Conservation (phyloP, 2,113 vertebrate genomes). For the Pseudonaja textilis region DNA sequence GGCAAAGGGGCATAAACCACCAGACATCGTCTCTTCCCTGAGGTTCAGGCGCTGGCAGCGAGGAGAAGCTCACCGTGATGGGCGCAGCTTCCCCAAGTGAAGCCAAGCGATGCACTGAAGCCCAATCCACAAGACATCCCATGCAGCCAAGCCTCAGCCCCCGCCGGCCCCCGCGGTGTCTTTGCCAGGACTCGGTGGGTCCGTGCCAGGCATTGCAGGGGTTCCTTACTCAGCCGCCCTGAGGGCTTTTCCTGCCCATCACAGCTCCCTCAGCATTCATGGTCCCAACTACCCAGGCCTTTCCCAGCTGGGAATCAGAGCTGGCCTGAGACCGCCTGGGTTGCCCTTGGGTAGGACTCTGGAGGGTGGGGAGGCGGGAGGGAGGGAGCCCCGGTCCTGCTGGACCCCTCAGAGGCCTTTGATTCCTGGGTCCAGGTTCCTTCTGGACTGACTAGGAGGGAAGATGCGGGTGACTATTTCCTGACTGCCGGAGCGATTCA, state of each 20-base stretch:
- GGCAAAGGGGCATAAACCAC: not conserved
- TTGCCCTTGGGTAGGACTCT: not conserved
- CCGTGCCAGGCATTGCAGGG: not conserved
- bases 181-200: not conserved
- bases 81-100: not conserved
- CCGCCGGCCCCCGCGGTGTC: fast-evolving
- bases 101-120: not conserved
- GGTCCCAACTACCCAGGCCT: not conserved
- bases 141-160: not conserved
- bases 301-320: not conserved
- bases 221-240: not conserved
- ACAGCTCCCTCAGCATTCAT: not conserved
- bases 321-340: not conserved
- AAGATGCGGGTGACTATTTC: not conserved
- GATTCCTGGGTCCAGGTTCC: not conserved
- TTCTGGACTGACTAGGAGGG: not conserved
- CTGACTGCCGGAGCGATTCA: not conserved
- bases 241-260: not conserved
- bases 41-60: not conserved
- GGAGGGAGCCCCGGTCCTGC: not conserved
- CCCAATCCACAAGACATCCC: not conserved
- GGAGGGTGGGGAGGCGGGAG: not conserved
- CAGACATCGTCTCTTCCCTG: not conserved
- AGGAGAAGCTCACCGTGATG: not conserved
- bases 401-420: not conserved